Base-by-base conservation (phyloP, 2,797 vertebrate genomes). In the Sebastes umbrosus region DNA sequence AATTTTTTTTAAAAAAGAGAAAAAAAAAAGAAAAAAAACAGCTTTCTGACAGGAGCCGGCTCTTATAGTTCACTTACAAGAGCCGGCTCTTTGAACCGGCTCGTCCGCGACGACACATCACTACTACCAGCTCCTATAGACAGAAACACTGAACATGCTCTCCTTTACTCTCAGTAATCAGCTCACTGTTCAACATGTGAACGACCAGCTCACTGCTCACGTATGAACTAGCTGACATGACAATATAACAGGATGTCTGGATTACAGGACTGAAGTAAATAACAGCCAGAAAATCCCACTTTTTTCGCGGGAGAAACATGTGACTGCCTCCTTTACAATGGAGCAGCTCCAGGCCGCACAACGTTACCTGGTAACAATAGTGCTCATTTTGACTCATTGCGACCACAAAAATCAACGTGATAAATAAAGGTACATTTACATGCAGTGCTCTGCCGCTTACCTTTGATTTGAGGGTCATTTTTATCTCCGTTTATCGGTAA, bases 381-480 rank as follows among this genome's bases (percentile, higher is more conserved):
- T 46, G 50, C 24, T 52, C 55, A 12, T n/a, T 74, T 69, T 11
- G 10, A 63, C 12, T 31, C 43, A 36, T 10, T 68, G 1, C 7
- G 72, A 4, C 1, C 14, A 50, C 3, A 75, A 31, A 64, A 10
- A 2, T 2, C 0, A 16, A 12, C 1, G 0, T 5, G 16, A 4
- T 43, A 18, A 69, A 34, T 1, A 8, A 5, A 69, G 0, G 5
- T 8, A 55, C 10, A 25, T 22, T n/a, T 29, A 25, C 4, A 59
- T 4, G 0, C 4, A n/a, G 2, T 50, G 4, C 2, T 69, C 9
- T 4, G 10, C 2, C 4, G 24, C 92, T 91, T 91, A 94, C 94
- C 89, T 93, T 86, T 3, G 90, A 72, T 0, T 39, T 67, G 12
- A 85, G 79, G 5, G 87, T 90, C 88, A 93, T 94, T 79, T 59